Conservation (phyloP, 2,888 invertebrate genomes). For the Brachypalpus laphriformis region DNA sequence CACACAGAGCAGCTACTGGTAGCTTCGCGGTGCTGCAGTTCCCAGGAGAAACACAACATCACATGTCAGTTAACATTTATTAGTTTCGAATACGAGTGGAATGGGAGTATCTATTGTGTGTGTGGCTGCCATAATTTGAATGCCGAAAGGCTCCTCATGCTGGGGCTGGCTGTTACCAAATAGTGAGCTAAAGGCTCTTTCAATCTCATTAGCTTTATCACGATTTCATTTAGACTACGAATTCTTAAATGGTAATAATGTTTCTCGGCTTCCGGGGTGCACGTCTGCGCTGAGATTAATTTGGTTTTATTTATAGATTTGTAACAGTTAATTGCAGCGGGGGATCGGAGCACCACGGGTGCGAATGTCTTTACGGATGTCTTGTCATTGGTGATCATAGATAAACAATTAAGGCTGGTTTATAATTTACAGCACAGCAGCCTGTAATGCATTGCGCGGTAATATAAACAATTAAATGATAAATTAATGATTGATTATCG, state of each 20-base stretch:
- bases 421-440: constrained; percentile 15
- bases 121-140: constrained; percentile 60
- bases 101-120: constrained; percentile 62
- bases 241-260: constrained; percentile 39
- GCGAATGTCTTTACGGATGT: background rate
- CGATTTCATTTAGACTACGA: constrained; percentile 69
- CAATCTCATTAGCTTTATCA: constrained; percentile 68
- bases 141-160: constrained; percentile 38
- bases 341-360: background rate
- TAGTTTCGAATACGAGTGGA: constrained; percentile 54
- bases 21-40: constrained; percentile 37
- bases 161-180: constrained; percentile 52
- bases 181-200: constrained; percentile 9
- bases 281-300: constrained; percentile 27
- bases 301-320: constrained; percentile 62
- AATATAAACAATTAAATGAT: constrained; percentile 45
- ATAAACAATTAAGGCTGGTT: constrained; percentile 10
- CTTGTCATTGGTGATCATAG: background rate
- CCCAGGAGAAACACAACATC: constrained; percentile 56
- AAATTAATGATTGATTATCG: constrained; percentile 48
- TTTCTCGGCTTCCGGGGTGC: constrained; percentile 58
- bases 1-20: constrained; percentile 12
- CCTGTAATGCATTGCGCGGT: background rate
- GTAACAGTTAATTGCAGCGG: background rate
- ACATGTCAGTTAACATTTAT: constrained; percentile 69